Conservation (phyloP, 2,797 vertebrate genomes). For the Danio jaintianensis region DNA sequence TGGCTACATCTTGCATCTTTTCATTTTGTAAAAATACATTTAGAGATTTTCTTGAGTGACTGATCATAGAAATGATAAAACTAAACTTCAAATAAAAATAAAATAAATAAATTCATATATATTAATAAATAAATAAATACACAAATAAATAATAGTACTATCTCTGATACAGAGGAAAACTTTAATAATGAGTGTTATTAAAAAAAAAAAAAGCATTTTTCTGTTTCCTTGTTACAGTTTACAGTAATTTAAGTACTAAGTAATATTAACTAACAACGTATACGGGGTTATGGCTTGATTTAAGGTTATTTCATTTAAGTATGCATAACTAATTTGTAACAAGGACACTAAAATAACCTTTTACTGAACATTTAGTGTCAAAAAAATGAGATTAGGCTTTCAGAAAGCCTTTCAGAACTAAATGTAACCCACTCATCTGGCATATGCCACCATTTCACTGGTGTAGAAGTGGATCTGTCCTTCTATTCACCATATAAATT, state of each 20-base stretch:
- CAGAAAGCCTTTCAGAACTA: too few relatives aligned
- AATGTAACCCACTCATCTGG: slow-evolving; percentile 11
- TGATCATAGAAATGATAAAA: slow-evolving; percentile 3
- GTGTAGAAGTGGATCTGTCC: neutral
- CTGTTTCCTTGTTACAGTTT: too few relatives aligned
- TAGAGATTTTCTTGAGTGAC: slow-evolving; percentile 2
- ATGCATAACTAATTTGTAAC: too few relatives aligned
- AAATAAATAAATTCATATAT: neutral
- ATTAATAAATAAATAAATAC: slow-evolving; percentile 11
- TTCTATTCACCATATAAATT: neutral
- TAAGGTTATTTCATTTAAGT: too few relatives aligned
- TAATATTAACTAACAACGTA: too few relatives aligned
- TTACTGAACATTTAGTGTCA: too few relatives aligned
- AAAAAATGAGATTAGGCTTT: too few relatives aligned
- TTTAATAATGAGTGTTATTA: slow-evolving; percentile 17
- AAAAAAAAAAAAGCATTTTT: too few relatives aligned
- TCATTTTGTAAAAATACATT: neutral
- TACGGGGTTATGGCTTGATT: too few relatives aligned
- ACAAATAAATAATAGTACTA: slow-evolving; percentile 41
- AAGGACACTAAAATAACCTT: too few relatives aligned
- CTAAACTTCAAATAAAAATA: neutral
- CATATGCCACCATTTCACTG: slow-evolving; percentile 5
- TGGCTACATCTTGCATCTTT: neutral
- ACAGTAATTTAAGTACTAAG: too few relatives aligned
- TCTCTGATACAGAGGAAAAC: slow-evolving; percentile 80